Conservation (phyloP, 2,797 vertebrate genomes). For the Eulemur mongoz region DNA sequence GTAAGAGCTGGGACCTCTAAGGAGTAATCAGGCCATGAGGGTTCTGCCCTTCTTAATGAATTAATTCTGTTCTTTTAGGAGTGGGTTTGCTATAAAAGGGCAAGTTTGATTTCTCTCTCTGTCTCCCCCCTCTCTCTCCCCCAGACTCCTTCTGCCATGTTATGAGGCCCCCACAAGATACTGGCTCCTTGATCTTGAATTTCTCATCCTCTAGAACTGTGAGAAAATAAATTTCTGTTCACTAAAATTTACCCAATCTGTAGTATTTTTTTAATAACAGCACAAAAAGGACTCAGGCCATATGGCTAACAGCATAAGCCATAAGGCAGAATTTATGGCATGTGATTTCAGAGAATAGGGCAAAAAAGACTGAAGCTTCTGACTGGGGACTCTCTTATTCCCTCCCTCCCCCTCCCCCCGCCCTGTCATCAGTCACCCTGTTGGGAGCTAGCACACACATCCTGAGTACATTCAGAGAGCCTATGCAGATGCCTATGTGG, state of each 20-base stretch:
- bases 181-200: not conserved
- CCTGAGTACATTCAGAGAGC: not conserved
- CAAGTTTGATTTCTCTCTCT: not conserved
- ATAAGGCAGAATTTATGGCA: not conserved
- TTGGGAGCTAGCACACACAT: not conserved
- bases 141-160: not conserved
- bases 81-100: not conserved
- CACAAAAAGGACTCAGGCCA: not conserved
- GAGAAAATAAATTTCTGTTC: not conserved
- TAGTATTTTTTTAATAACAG: not conserved
- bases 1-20: not conserved
- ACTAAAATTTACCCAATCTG: not conserved
- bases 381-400: not conserved
- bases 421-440: not conserved
- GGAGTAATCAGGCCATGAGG: too few relatives aligned
- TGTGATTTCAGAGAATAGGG: not conserved
- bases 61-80: not conserved
- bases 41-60: not conserved
- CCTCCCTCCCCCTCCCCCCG: fast-evolving
- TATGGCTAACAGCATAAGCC: not conserved
- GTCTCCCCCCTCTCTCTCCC: fast-evolving
- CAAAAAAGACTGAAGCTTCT: not conserved
- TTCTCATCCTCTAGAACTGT: not conserved
- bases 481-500: too few relatives aligned
- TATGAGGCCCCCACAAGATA: not conserved